Base-by-base conservation (phyloP, 2,888 invertebrate genomes). In the Pegoplata infirma region DNA sequence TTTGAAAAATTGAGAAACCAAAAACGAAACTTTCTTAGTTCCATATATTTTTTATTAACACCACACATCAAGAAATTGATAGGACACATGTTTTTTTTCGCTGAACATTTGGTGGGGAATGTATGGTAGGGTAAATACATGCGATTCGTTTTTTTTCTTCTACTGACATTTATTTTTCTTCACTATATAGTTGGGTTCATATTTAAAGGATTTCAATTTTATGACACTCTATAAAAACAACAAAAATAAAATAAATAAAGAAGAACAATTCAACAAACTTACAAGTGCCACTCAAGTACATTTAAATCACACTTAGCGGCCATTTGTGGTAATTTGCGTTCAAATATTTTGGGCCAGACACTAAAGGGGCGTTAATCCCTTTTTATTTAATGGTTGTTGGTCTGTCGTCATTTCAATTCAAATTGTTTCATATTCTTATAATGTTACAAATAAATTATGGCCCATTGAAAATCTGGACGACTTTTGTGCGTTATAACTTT, bases 261-360 rank as follows among this genome's bases (percentile, higher is more conserved):
- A n/a, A 44, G 83, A 85, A 85, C 63, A 73, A 86, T 86, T 85
- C 84, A 84, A 85, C 83, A 85, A 84, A 86, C 84, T 86, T 84
- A 85, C 84, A 84, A 85, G 83, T 85, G 83, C 81, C 85, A 82
- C 85, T 82, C 82, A 85, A 87, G 86, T 84, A 86, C 85, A 84
- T 86, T 87, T 86, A 86, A 86, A 86, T 86, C 85, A 84, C 86
- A 86, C 87, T 86, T 86, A 84, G 84, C 84, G 84, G 82, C 87
- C 85, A 85, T 86, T 87, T 83, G 83, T 82, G 81, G 84, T 84
- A 84, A 87, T 86, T 87, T 86, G 86, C 83, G 83, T 85, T 84
- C 84, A 85, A 86, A 76, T 72, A 58, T 28, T 77, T 71, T 67
- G 55, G 76, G 44, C 53, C 61, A 67, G 56, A 61, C 71, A 66